Evolutionary conservation across 2,113 vertebrate genomes (phyloP).

Genomic region (Leptocoma aspasia): DNA sequence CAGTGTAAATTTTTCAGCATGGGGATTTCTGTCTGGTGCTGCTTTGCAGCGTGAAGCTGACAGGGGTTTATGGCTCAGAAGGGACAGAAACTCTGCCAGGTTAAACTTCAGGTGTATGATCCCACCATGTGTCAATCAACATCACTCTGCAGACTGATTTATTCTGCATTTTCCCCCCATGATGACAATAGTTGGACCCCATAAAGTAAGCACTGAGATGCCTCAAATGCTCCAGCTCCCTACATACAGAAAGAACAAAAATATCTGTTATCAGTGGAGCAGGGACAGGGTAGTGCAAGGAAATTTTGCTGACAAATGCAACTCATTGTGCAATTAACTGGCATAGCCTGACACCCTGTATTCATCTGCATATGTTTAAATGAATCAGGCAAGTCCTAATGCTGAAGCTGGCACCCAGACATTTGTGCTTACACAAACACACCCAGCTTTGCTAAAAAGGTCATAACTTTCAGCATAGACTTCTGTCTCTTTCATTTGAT

Average conservation of each 20-base stretch:
- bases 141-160: not conserved
- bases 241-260: not conserved
- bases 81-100: not conserved
- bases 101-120: not conserved
- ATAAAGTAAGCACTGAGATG: not conserved
- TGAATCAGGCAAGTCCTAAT: not conserved
- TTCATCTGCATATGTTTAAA: not conserved
- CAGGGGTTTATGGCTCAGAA: not conserved
- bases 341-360: not conserved
- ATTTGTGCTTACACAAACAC: not conserved
- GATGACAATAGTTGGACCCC: not conserved
- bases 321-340: not conserved
- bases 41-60: not conserved
- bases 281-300: not conserved
- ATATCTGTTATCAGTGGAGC: not conserved
- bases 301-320: not conserved
- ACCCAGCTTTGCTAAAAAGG: not conserved
- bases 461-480: not conserved
- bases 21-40: not conserved
- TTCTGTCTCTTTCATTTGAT: not conserved
- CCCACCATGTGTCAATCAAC: not conserved
- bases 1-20: not conserved
- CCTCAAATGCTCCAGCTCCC: not conserved
- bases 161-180: not conserved
- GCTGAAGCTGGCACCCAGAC: not conserved